Conservation (phyloP, 2,113 vertebrate genomes). For the Rhipidura dahli region DNA sequence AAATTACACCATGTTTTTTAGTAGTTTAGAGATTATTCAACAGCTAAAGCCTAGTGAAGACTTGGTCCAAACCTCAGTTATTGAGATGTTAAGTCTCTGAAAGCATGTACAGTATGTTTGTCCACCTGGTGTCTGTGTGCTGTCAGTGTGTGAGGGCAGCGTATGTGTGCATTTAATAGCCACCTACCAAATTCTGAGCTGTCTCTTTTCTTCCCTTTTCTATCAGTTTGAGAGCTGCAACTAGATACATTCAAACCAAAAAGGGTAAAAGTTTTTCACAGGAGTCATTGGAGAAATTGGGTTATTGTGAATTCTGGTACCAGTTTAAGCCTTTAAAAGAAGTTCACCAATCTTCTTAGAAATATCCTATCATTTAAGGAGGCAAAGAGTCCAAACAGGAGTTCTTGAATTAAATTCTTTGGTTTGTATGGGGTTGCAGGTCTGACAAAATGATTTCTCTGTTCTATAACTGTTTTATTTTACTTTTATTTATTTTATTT, state of each 20-base stretch:
- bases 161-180: neutral
- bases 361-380: neutral
- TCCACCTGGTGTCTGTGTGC: neutral
- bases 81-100: neutral
- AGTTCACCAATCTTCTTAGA: neutral
- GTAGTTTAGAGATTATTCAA: neutral
- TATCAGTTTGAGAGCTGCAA: slow-evolving; percentile 37
- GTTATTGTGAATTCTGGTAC: neutral
- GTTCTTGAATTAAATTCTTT: slow-evolving; percentile 2
- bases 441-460: neutral
- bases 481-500: neutral
- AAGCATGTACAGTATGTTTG: neutral
- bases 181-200: neutral
- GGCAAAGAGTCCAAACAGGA: neutral
- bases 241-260: slow-evolving; percentile 41
- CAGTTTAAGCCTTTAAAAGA: neutral
- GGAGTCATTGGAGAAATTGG: neutral
- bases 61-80: neutral
- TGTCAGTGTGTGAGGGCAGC: neutral
- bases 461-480: neutral
- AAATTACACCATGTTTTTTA: neutral
- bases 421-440: slow-evolving; percentile 43
- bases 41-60: neutral
- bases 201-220: neutral
- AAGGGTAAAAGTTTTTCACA: neutral